Conservation (phyloP, 2,797 vertebrate species). For the Danio jaintianensis region DNA sequence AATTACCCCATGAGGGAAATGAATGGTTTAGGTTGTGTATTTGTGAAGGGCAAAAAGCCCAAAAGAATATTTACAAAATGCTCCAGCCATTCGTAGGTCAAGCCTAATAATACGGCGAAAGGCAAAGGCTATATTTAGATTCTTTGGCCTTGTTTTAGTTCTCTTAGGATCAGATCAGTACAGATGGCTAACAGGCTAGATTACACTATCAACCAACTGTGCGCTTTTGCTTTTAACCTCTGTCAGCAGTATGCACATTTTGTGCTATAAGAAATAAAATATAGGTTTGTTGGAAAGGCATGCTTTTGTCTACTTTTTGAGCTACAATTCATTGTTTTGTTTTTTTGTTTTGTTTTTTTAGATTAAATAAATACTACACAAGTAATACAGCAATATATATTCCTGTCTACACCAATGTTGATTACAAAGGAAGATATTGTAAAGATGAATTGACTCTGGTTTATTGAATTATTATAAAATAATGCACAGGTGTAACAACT, state of each 20-base stretch:
- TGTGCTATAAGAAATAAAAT: not conserved
- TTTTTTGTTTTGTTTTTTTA: too few relatives aligned
- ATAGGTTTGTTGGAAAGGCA: not conserved
- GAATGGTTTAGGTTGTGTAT: not conserved
- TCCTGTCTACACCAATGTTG: too few relatives aligned
- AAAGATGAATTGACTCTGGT: too few relatives aligned
- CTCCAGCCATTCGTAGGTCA: slow-evolving; percentile 40
- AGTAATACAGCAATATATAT: too few relatives aligned
- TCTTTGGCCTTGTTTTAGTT: slow-evolving; percentile 62
- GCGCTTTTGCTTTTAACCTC: not conserved
- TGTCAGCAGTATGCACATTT: not conserved
- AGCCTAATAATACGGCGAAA: slow-evolving; percentile 46
- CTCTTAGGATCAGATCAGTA: slow-evolving; percentile 52
- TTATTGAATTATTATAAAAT: too few relatives aligned
- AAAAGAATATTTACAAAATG: slow-evolving; percentile 52
- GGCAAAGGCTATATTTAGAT: slow-evolving; percentile 59
- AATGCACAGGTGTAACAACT: too few relatives aligned
- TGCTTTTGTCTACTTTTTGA: not conserved
- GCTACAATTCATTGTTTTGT: not conserved
- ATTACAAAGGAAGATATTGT: too few relatives aligned
- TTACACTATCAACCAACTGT: slow-evolving; percentile 18
- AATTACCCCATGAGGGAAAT: slow-evolving; percentile 7
- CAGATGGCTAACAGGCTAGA: slow-evolving; percentile 44
- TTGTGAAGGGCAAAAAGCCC: slow-evolving; percentile 44
- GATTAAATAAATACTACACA: too few relatives aligned